These are phyloP conservation scores for Lichenostomus cassidix DNA, from an alignment of 2,113 vertebrate species.

Conservation along the genomic window DNA sequence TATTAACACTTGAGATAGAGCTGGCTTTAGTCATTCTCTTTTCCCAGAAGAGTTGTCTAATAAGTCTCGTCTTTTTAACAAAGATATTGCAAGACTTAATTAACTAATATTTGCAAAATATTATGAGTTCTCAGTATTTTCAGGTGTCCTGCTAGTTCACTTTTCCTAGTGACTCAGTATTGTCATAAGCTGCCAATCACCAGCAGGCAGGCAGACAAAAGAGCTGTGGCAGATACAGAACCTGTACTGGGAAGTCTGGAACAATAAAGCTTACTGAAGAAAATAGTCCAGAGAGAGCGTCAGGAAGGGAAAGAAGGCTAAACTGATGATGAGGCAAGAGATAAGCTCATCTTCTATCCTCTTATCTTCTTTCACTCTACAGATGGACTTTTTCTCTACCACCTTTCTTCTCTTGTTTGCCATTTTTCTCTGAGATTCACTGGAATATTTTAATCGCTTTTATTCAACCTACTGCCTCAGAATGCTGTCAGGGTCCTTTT, in stretches of 20 bases:
- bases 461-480: not conserved
- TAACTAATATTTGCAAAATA: slow-evolving; percentile 6
- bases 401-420: not conserved
- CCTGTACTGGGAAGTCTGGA: not conserved
- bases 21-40: not conserved
- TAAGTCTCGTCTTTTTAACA: not conserved
- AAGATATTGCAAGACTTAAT: not conserved
- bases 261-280: not conserved
- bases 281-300: not conserved
- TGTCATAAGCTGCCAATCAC: not conserved
- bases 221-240: not conserved
- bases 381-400: not conserved
- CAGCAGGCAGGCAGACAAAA: not conserved
- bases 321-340: not conserved
- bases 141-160: not conserved
- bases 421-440: not conserved
- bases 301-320: not conserved
- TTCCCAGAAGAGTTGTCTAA: not conserved
- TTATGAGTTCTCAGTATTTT: not conserved
- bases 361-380: not conserved
- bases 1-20: not conserved
- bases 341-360: not conserved
- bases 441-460: not conserved
- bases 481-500: not conserved
- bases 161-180: not conserved